Percentiles rank a stretch among this genome's conserved stretches.
Evolutionary conservation across 2,888 invertebrate species (phyloP).

Genomic region (Blomia tropicalis): DNA sequence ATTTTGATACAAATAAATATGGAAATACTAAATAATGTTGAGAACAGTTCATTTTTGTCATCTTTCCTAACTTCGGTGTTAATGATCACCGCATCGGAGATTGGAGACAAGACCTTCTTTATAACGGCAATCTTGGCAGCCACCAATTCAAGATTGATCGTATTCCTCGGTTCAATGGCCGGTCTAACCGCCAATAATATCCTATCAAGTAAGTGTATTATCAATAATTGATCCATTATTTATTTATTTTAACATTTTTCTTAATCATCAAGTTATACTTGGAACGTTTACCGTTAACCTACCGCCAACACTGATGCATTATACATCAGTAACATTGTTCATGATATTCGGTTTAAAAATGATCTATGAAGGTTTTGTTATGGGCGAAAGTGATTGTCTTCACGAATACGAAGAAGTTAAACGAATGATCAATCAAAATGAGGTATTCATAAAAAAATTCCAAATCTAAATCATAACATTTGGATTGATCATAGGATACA

Average conservation of each 20-base stretch:
- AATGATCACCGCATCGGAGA: constrained; percentile 88
- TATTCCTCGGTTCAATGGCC: constrained; percentile 79
- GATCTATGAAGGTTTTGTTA: constrained; percentile 60
- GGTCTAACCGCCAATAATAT: constrained; percentile 86
- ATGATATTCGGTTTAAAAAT: constrained; percentile 94
- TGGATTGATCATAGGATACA: not conserved
- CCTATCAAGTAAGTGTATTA: constrained; percentile 49
- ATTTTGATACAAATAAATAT: too few relatives aligned
- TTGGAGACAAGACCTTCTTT: constrained; percentile 98
- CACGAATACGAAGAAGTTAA: constrained; percentile 96
- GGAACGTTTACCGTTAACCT: constrained; percentile 88
- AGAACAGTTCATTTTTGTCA: too few relatives aligned
- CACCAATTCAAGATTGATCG: constrained; percentile 79
- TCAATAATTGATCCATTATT: not conserved
- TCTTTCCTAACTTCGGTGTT: constrained; percentile 81
- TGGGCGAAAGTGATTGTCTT: constrained; percentile 58
- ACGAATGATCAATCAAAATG: constrained; percentile 53
- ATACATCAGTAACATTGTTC: constrained; percentile 83
- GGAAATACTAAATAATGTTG: too few relatives aligned
- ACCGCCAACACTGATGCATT: constrained; percentile 80
- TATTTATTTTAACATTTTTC: not conserved
- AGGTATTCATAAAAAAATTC: not conserved
- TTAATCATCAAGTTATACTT: constrained; percentile 36
- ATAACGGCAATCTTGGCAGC: constrained; percentile 99
- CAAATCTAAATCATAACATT: not conserved